Evolutionary conservation across 2,113 vertebrate species (phyloP), one percentile per base, ranked within the genome.

Genomic region (Crocuta crocuta): DNA sequence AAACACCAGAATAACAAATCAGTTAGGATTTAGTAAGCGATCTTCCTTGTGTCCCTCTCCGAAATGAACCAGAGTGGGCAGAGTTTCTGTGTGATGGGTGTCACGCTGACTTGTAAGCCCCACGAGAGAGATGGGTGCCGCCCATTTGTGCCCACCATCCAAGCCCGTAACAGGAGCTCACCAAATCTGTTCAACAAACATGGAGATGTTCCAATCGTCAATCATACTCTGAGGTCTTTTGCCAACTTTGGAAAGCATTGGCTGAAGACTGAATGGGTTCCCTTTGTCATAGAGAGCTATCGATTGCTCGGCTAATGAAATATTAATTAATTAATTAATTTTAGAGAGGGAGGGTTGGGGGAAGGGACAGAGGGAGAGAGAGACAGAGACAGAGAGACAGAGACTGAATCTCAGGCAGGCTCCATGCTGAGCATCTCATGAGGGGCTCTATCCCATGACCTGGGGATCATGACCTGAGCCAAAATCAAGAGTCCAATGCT

Each of bases 111-210:
- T 12, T 7, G 10, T 7, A 31, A 19, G 68, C 13, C 31, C 28
- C 43, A 0, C 0, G 1, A 10, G 31, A 43, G 50, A 87, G 71
- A 16, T 6, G 16, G 23, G 10, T 2, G 71, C 2, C 43, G 0
- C 53, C 7, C 61, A n/a, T 21, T 2, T 9, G 15, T 39, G 26
- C 66, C 23, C 17, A 2, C 4, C 3, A n/a, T 17, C 66, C 68
- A 0, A 1, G 50, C 39, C 11, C 35, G 0, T 1, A 81, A 28
- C 26, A 21, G 26, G n/a, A 17, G 10, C 74, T 58, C 19, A 31
- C 3, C 17, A 19, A n/a, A 55, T 31, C 21, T 43, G 68, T 12
- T 19, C 10, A n/a, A 5, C 28, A 45, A 31, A 21, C 13, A 26
- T 39, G 15, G 11, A 48, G 43, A 8, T 26, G 10, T 23, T 50